A percentile compares a stretch with the other conserved stretches of the same genome.
Conservation (phyloP, 2,113 vertebrate species). For the Pygoscelis adeliae region DNA sequence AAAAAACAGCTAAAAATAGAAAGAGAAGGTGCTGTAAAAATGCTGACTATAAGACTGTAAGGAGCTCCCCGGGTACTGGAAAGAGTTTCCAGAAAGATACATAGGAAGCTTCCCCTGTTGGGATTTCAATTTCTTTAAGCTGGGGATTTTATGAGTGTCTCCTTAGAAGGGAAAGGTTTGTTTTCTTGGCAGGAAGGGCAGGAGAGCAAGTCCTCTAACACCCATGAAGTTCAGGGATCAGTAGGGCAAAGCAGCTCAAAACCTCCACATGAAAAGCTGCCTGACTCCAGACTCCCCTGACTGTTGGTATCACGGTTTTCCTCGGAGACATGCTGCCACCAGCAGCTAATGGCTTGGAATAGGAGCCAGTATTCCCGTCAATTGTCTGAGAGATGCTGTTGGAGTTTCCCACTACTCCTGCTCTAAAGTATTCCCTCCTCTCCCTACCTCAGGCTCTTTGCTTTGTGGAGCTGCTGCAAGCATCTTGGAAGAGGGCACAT, state of each 20-base stretch:
- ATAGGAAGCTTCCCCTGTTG: background rate
- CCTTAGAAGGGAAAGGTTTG: background rate
- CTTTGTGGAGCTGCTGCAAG: background rate
- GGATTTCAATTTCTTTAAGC: background rate
- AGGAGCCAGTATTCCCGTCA: background rate
- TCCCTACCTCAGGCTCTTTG: background rate
- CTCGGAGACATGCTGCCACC: background rate
- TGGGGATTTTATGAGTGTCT: background rate
- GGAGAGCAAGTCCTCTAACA: constrained; percentile 7
- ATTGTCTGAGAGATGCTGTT: background rate
- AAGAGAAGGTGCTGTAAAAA: background rate
- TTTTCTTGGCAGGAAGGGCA: constrained; percentile 37
- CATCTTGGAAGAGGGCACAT: background rate
- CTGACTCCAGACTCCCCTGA: background rate
- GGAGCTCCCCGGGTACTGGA: background rate
- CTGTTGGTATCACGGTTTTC: background rate
- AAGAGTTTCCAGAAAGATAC: background rate
- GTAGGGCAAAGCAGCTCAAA: background rate
- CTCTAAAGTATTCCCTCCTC: background rate
- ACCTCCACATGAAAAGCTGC: background rate
- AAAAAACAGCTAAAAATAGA: background rate
- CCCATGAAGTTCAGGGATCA: constrained; percentile 6
- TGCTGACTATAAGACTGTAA: background rate
- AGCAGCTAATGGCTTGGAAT: background rate
- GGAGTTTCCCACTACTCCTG: background rate